Conservation (phyloP, 2,113 vertebrate genomes). For the Anolis sagrei region DNA sequence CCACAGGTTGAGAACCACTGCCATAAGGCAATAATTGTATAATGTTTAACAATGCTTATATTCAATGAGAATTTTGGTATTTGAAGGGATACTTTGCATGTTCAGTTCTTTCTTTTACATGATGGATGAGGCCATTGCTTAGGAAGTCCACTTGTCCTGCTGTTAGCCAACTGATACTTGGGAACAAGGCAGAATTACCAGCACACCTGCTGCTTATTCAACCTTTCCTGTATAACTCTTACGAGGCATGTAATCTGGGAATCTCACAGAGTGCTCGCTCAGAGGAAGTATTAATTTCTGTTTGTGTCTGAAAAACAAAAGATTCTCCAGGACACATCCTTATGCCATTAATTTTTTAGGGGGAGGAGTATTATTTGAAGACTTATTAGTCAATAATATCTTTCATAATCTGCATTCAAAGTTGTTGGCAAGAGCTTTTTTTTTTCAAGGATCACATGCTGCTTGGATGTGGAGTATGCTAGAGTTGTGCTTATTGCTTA, state of each 20-base stretch:
- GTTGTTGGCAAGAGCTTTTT: constrained; percentile 38
- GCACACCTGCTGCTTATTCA: constrained; percentile 9
- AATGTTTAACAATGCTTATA: neutral
- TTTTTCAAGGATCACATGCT: neutral
- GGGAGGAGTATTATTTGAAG: neutral
- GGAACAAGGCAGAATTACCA: constrained; percentile 19
- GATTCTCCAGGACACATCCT: constrained; percentile 13
- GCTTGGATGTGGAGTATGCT: constrained; percentile 62
- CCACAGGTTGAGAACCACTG: too few relatives aligned
- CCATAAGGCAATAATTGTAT: neutral
- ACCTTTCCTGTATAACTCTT: neutral
- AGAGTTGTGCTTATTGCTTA: constrained; percentile 58
- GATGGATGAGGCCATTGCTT: constrained; percentile 22
- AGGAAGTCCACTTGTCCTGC: constrained; percentile 9
- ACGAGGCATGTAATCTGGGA: neutral
- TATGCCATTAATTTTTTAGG: neutral
- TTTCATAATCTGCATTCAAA: constrained; percentile 27
- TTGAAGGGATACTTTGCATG: neutral
- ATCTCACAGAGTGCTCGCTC: neutral
- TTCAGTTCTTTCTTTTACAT: neutral
- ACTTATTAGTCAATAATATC: neutral
- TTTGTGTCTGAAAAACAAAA: neutral
- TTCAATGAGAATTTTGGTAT: neutral
- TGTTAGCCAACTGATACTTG: neutral
- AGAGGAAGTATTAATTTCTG: neutral